Evolutionary conservation across 2,888 invertebrate species (phyloP).

Genomic region (Tortricodes alternella): DNA sequence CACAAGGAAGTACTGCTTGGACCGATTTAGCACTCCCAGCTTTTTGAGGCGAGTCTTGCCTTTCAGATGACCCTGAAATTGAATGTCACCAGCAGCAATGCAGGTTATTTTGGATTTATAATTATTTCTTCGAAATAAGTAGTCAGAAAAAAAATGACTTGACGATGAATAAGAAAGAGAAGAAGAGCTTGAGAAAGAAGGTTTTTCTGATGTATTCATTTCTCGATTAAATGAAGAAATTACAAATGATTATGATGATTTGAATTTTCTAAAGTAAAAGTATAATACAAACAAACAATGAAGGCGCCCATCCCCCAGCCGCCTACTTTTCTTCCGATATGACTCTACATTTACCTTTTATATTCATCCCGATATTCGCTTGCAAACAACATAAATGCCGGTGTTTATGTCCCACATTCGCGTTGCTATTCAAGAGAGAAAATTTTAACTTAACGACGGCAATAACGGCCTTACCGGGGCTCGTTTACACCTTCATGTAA

Average conservation of each 20-base stretch:
- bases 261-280: conserved; percentile 2
- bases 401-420: conserved; percentile 64
- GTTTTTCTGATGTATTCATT: too few species aligned
- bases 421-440: conserved; percentile 65
- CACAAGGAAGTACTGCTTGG: too few species aligned
- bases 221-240: neutral
- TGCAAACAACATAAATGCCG: conserved; percentile 64
- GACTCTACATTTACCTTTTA: conserved; percentile 33
- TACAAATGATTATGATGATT: neutral
- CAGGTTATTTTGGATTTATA: too few species aligned
- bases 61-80: too few species aligned
- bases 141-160: too few species aligned
- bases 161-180: too few species aligned
- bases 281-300: conserved; percentile 15
- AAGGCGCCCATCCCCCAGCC: conserved; percentile 4
- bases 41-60: too few species aligned
- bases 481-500: conserved; percentile 68
- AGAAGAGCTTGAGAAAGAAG: too few species aligned
- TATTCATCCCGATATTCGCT: conserved; percentile 56
- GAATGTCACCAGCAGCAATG: too few species aligned
- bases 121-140: too few species aligned
- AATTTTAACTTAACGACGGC: conserved; percentile 72
- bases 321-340: conserved; percentile 26
- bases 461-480: conserved; percentile 63
- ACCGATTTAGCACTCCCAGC: too few species aligned